These are phyloP conservation scores for Burhinus oedicnemus DNA, from an alignment of 2,113 vertebrate species.

Conservation along the genomic window DNA sequence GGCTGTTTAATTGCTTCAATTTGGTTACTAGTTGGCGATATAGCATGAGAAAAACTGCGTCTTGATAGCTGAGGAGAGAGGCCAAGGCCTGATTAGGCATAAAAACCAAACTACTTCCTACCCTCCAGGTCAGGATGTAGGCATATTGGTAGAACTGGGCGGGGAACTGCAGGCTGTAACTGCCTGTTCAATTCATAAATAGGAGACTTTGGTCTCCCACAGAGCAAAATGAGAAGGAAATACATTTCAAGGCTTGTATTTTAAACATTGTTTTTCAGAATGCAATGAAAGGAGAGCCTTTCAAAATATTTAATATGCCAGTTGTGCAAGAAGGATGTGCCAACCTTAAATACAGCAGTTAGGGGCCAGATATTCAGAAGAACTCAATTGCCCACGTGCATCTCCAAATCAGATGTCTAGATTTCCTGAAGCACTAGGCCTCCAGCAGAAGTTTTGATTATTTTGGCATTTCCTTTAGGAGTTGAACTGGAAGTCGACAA, in stretches of 20 bases:
- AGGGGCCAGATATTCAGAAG: background rate
- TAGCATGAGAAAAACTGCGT: background rate
- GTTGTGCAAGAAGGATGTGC: background rate
- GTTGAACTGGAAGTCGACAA: background rate
- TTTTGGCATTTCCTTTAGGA: slow-evolving; percentile 51
- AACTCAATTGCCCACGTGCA: background rate
- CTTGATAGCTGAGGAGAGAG: background rate
- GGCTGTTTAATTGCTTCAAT: background rate
- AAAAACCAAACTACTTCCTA: slow-evolving; percentile 5
- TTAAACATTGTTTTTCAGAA: background rate
- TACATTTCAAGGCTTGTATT: background rate
- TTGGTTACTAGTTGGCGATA: background rate
- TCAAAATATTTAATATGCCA: background rate
- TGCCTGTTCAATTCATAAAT: background rate
- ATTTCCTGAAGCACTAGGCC: slow-evolving; percentile 22
- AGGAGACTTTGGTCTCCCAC: background rate
- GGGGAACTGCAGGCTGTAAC: background rate
- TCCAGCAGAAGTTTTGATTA: slow-evolving; percentile 43
- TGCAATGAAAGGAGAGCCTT: background rate
- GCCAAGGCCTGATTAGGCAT: background rate
- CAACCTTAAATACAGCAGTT: background rate
- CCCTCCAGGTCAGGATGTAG: background rate
- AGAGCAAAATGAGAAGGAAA: slow-evolving; percentile 9
- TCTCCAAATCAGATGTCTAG: slow-evolving; percentile 23
- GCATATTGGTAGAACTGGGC: background rate